These are phyloP conservation scores for Hypotaenidia okinawae DNA, from an alignment of 2,797 vertebrate genomes.

Conservation along the genomic window DNA sequence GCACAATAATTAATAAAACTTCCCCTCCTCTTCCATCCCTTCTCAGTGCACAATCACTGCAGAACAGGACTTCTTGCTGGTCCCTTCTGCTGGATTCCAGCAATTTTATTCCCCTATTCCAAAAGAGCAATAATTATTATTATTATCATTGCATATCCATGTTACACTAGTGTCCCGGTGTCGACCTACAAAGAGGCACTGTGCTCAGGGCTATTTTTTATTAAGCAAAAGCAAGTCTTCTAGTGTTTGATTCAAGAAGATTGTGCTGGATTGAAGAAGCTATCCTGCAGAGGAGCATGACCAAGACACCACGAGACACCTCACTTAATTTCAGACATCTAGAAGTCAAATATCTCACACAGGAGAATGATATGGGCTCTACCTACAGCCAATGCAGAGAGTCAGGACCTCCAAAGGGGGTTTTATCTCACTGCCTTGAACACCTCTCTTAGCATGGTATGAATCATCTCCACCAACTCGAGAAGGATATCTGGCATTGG, in stretches of 20 bases:
- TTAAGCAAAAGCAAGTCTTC: neutral
- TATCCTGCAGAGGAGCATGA: neutral
- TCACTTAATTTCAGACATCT: neutral
- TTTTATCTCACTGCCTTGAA: neutral
- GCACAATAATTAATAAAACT: conserved; percentile 30
- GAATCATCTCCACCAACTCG: neutral
- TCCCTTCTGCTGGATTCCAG: neutral
- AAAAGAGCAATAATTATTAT: neutral
- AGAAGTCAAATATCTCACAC: neutral
- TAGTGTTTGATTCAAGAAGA: neutral
- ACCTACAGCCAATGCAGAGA: neutral
- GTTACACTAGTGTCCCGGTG: rapidly evolving
- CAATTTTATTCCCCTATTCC: neutral
- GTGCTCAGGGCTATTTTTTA: neutral
- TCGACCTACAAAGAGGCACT: neutral
- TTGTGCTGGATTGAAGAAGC: neutral
- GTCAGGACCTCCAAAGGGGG: rapidly evolving
- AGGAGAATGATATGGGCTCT: neutral
- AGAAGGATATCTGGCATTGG: neutral
- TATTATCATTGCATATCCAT: neutral
- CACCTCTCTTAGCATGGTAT: neutral
- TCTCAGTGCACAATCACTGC: neutral
- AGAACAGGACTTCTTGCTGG: neutral
- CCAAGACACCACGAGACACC: neutral
- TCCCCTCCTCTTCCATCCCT: neutral